A percentile compares a stretch with the other conserved stretches of the same genome.
Conservation (phyloP, 2,113 vertebrate genomes). For the Nanger granti region DNA sequence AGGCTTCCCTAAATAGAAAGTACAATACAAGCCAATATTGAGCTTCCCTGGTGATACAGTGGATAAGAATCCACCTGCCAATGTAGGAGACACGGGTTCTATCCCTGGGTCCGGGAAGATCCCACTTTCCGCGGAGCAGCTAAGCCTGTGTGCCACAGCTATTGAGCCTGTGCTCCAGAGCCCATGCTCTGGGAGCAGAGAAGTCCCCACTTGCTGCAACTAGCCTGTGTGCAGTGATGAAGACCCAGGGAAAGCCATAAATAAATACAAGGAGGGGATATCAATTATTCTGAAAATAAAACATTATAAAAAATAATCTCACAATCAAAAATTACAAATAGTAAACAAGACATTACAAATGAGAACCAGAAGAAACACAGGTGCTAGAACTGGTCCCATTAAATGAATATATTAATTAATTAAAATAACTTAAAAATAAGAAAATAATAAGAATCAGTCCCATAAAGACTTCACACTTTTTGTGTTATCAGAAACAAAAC, state of each 20-base stretch:
- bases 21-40: background rate
- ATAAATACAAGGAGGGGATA: background rate
- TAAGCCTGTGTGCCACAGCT: background rate
- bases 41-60: background rate
- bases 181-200: background rate
- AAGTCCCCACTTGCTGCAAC: background rate
- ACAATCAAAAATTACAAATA: background rate
- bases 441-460: background rate
- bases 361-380: background rate
- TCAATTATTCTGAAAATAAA: background rate
- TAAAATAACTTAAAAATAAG: background rate
- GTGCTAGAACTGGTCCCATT: background rate
- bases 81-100: background rate
- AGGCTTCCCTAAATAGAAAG: background rate
- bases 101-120: background rate
- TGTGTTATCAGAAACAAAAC: background rate
- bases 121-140: fast-evolving
- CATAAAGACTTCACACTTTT: background rate
- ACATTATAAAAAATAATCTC: background rate
- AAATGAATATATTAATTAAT: background rate
- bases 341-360: background rate
- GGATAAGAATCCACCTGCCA: background rate
- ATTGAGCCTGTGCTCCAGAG: background rate
- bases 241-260: background rate
- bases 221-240: background rate